These are phyloP conservation scores for Chitala chitala DNA, from an alignment of 2,113 vertebrate genomes.

Conservation along the genomic window DNA sequence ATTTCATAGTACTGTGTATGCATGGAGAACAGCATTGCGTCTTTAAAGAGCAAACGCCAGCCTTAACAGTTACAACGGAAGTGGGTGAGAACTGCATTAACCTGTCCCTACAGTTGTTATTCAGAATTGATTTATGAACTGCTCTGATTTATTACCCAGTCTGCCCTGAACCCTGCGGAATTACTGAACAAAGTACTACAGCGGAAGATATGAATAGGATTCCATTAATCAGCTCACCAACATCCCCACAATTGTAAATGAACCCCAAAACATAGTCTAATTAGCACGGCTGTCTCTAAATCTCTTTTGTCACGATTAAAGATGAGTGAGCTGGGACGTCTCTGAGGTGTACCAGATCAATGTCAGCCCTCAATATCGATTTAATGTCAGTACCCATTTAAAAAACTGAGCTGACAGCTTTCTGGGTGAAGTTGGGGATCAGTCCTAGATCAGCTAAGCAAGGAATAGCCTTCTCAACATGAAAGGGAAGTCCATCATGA, in stretches of 20 bases:
- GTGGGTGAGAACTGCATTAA: background rate
- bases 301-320: background rate
- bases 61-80: background rate
- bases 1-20: background rate
- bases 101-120: background rate
- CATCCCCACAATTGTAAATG: background rate
- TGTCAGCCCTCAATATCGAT: background rate
- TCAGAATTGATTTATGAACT: constrained; percentile 4
- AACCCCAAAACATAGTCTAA: background rate
- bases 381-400: background rate
- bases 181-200: constrained; percentile 19
- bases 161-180: background rate
- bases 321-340: background rate
- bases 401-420: background rate
- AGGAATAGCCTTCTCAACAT: no score
- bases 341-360: background rate
- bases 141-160: background rate
- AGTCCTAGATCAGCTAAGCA: no score
- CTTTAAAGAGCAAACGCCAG: background rate
- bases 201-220: background rate
- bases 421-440: no score
- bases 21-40: background rate
- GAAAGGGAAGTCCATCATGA: no score
- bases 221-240: constrained; percentile 6
- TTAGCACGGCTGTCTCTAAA: background rate